A percentile compares a stretch with the other conserved stretches of the same genome.
Evolutionary conservation across 2,797 vertebrate species (phyloP).

Genomic region (Esox masquinongy): DNA sequence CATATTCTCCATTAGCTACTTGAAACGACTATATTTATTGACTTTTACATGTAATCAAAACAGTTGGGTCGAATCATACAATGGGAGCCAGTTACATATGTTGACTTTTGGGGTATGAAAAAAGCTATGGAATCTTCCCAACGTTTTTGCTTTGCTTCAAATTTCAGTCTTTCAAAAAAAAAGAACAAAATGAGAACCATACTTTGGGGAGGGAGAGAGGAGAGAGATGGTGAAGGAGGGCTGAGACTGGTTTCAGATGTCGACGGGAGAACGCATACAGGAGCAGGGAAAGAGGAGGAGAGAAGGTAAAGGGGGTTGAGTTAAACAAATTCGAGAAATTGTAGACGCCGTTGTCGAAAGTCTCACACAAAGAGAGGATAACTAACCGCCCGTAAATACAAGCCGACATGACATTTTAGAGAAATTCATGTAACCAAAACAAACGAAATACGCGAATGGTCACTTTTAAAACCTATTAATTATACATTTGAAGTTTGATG

Average conservation of each 20-base stretch:
- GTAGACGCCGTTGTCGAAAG: slow-evolving; percentile 39
- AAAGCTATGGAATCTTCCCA: slow-evolving; percentile 52
- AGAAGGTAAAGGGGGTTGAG: slow-evolving; percentile 17
- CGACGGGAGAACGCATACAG: slow-evolving; percentile 41
- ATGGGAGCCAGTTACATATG: slow-evolving; percentile 7
- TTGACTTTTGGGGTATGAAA: slow-evolving; percentile 10
- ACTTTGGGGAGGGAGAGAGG: slow-evolving; percentile 46
- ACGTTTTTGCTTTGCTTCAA: slow-evolving; percentile 62
- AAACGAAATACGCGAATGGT: slow-evolving; percentile 14
- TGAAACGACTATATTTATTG: neutral
- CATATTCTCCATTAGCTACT: neutral
- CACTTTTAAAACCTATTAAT: slow-evolving; percentile 5
- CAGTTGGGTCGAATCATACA: neutral
- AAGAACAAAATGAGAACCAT: slow-evolving; percentile 73
- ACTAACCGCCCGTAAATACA: slow-evolving; percentile 22
- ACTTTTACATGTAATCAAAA: neutral
- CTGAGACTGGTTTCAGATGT: slow-evolving; percentile 58
- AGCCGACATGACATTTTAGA: slow-evolving; percentile 17
- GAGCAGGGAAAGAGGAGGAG: slow-evolving; percentile 24
- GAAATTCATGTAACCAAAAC: slow-evolving; percentile 8
- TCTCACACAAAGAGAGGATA: slow-evolving; percentile 45
- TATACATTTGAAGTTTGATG: slow-evolving; percentile 22
- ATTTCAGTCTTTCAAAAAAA: slow-evolving; percentile 63
- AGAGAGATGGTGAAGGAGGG: slow-evolving; percentile 41
- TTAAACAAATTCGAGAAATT: slow-evolving; percentile 40